Conservation (phyloP, 2,113 vertebrate species). For the Labrus mixtus region DNA sequence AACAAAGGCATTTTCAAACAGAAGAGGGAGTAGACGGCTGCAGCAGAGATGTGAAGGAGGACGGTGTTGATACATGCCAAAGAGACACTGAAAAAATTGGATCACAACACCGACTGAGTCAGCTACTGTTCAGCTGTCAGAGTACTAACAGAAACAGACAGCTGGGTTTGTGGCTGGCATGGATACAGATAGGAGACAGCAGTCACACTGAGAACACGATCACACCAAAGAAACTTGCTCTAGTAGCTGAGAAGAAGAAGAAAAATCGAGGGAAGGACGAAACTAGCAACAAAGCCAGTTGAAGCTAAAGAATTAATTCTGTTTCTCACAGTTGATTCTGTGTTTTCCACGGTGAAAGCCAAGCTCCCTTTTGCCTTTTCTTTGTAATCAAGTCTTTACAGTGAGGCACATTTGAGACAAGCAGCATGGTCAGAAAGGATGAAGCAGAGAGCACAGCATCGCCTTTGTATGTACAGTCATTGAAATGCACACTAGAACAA, state of each 20-base stretch:
- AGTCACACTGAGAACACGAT: neutral
- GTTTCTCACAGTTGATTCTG: conserved; percentile 3
- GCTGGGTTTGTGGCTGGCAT: conserved; percentile 39
- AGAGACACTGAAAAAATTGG: conserved; percentile 23
- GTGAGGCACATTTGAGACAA: neutral
- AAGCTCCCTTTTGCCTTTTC: neutral
- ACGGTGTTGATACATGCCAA: conserved; percentile 9
- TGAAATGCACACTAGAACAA: neutral
- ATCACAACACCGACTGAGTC: conserved; percentile 41
- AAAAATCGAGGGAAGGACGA: neutral
- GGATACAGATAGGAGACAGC: conserved; percentile 16
- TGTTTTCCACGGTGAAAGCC: neutral
- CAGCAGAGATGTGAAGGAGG: conserved; percentile 31
- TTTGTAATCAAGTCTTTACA: neutral
- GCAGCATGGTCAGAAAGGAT: neutral
- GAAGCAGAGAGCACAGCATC: neutral
- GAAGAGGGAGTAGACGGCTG: conserved; percentile 4
- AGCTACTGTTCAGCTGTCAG: conserved; percentile 47
- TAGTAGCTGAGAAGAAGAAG: conserved; percentile 3
- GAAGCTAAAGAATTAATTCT: conserved; percentile 4
- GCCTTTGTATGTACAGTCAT: neutral
- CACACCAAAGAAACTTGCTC: neutral
- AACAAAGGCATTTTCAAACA: conserved; percentile 13
- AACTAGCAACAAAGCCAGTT: neutral
- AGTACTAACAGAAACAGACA: conserved; percentile 41